These are phyloP conservation scores for Hemitrygon akajei DNA, from an alignment of 2,797 vertebrate species.

Conservation along the genomic window DNA sequence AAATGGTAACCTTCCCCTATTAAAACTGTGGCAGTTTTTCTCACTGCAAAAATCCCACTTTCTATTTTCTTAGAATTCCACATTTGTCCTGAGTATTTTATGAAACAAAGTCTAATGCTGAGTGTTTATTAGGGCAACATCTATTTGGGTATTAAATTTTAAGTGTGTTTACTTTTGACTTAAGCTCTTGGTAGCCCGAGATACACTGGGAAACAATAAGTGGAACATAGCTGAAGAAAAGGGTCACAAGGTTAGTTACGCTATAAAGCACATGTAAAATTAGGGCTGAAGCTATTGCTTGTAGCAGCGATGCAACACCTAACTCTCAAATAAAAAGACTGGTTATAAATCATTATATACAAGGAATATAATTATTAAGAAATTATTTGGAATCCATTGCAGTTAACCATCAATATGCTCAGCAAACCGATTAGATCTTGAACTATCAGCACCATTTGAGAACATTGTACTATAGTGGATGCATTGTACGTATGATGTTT, in stretches of 20 bases:
- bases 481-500: neutral
- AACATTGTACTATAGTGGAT: neutral
- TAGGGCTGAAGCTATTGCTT: conserved; percentile 38
- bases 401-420: neutral
- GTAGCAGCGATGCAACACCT: conserved; percentile 45
- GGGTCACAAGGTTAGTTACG: conserved; percentile 36
- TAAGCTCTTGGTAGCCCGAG: conserved; percentile 46
- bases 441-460: neutral
- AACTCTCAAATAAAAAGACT: conserved; percentile 30
- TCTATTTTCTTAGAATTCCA: neutral
- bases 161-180: conserved; percentile 53
- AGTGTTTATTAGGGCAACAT: conserved; percentile 52
- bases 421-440: neutral
- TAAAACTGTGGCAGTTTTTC: neutral
- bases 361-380: neutral
- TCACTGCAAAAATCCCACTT: neutral
- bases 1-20: neutral
- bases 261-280: conserved; percentile 40
- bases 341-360: neutral
- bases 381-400: neutral
- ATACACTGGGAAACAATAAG: conserved; percentile 43
- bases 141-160: conserved; percentile 44
- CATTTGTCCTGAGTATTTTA: conserved; percentile 40
- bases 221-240: conserved; percentile 47
- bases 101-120: conserved; percentile 48